phyloP scores from a whole-genome alignment of 2,797 vertebrate species.

The Pitangus sulphuratus region DNA sequence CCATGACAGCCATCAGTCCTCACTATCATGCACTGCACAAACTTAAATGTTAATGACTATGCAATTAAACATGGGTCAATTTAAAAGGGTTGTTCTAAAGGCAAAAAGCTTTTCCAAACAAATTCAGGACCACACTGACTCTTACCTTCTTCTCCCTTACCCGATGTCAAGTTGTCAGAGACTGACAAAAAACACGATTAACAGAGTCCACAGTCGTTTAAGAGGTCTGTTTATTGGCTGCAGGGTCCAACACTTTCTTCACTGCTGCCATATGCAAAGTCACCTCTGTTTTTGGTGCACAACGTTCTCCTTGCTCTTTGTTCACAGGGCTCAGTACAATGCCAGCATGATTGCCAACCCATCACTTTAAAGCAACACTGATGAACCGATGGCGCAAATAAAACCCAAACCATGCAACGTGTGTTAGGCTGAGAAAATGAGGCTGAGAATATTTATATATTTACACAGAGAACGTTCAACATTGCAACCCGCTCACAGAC shows the following conservation, averaged over 20 bases:
- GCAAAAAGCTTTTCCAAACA: not conserved
- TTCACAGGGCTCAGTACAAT: conserved; percentile 12
- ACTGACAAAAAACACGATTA: not conserved
- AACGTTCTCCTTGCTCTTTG: not conserved
- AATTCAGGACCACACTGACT: not conserved
- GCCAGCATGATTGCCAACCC: conserved; percentile 14
- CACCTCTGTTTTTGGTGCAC: not conserved
- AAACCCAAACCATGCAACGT: conserved; percentile 53
- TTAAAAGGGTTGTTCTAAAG: not conserved
- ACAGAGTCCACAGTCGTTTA: not conserved
- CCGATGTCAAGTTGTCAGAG: not conserved
- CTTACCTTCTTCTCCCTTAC: not conserved
- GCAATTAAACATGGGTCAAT: not conserved
- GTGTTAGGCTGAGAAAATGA: conserved; percentile 30
- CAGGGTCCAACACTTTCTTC: conserved; percentile 29
- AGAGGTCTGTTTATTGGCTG: conserved; percentile 68
- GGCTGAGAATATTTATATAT: conserved; percentile 59
- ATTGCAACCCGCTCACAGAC: not conserved
- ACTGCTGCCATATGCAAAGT: not conserved
- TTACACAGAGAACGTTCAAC: conserved; percentile 50
- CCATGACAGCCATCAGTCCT: not conserved
- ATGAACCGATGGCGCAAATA: conserved; percentile 17
- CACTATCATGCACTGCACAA: not conserved
- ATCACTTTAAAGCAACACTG: conserved; percentile 28
- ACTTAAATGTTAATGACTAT: not conserved